Evolutionary conservation across 1,140 invertebrate species (phyloP).

Genomic region (Saccostrea echinata): DNA sequence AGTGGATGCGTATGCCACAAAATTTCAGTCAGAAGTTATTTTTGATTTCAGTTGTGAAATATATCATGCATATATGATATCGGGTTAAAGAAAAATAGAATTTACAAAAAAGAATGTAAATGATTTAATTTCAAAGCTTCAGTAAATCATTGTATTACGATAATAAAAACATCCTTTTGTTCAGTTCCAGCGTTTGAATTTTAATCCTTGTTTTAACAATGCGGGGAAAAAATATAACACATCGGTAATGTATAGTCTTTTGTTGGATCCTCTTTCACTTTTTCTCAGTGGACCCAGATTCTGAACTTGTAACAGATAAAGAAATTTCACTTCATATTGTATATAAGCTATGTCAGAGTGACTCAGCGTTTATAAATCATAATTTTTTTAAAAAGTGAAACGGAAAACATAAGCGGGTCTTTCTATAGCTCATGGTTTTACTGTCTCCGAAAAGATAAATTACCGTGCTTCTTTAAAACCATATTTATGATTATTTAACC

Average conservation of each 20-base stretch:
- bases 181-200: not conserved
- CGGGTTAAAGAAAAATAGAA: not conserved
- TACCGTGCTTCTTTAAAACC: not conserved
- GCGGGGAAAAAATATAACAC: not conserved
- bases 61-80: not conserved
- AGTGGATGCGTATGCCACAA: not conserved
- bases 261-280: not conserved
- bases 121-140: not conserved
- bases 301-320: not conserved
- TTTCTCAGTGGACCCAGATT: slow-evolving; percentile 9
- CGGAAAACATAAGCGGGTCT: not conserved
- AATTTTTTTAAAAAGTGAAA: not conserved
- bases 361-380: not conserved
- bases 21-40: not conserved
- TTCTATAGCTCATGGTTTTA: not conserved
- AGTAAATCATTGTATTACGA: not conserved
- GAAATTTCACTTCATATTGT: not conserved
- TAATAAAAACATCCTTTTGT: not conserved
- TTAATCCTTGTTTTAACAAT: slow-evolving; percentile 4
- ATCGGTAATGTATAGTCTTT: not conserved
- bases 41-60: not conserved
- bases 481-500: slow-evolving; percentile 6
- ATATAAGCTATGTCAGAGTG: not conserved
- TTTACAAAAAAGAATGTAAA: not conserved
- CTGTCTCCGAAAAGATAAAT: not conserved